Evolutionary conservation across 2,113 vertebrate species (phyloP), one percentile per base, ranked within the genome.

Genomic region (Amia ocellicauda): DNA sequence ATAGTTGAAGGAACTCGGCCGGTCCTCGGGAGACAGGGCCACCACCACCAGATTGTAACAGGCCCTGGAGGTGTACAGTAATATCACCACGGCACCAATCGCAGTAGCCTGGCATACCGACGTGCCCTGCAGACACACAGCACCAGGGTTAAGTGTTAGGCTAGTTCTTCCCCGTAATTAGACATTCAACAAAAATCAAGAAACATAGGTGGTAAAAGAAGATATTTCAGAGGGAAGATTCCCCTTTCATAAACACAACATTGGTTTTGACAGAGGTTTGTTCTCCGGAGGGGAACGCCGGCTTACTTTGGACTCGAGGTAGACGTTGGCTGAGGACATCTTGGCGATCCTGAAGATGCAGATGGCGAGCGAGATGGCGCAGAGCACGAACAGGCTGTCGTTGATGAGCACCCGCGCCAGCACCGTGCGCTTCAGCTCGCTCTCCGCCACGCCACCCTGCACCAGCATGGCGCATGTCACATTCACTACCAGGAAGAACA

Each of bases 291-390:
- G n/a, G n/a, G n/a, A n/a, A n/a, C n/a, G 8, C 9, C n/a, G 0
- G 4, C 73, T 40, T 78, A 98, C 96, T 91, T 98, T 98, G 57
- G 96, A 98, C 84, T 98, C 94, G 52, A 99, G 93, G 88, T 98
- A 99, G 85, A 97, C 94, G 0, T 95, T 97, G n/a, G 95, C 95
- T 22, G 94, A 95, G 66, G 96, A 94, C 93, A 95, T 92, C 88
- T 95, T 98, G 79, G 94, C 91, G 3, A 97, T 91, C 75, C 92
- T 95, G 87, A 90, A 97, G 88, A 95, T 90, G 82, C 93, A 97
- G 72, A 90, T 86, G 66, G 94, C 91, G 75, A 99, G 86, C 1
- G 88, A 95, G 73, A 97, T 71, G 66, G 94, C 93, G 73, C 93
- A 98, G 76, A 95, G 85, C 71, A 98, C 94, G 69, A 97, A 97